Percentiles rank a stretch among this genome's conserved stretches.
Conservation (phyloP, 2,888 invertebrate genomes). For the Cantharis nigra region DNA sequence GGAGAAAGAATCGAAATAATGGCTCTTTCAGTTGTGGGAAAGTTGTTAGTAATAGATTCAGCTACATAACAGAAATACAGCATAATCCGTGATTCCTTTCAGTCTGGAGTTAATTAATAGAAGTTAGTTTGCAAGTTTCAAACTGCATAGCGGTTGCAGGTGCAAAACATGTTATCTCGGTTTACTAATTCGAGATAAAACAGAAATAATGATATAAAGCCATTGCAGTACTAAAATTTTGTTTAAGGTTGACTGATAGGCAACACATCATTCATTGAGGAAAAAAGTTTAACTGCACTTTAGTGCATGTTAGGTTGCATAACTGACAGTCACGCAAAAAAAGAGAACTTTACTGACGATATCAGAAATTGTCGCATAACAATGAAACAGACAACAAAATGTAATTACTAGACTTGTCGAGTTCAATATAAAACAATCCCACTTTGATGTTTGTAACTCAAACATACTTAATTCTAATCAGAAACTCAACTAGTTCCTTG, state of each 20-base stretch:
- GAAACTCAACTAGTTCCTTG: not conserved
- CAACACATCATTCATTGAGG: too few relatives aligned
- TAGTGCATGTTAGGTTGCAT: too few relatives aligned
- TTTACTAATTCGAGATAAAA: not conserved
- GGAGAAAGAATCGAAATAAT: too few relatives aligned
- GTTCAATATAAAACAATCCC: not conserved
- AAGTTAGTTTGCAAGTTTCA: not conserved
- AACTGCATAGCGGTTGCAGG: not conserved
- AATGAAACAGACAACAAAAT: not conserved
- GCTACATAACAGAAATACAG: not conserved
- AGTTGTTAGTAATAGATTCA: too few relatives aligned
- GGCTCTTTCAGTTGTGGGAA: not conserved
- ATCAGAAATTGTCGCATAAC: too few relatives aligned
- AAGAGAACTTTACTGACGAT: too few relatives aligned
- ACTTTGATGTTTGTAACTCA: not conserved
- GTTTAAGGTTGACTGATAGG: too few relatives aligned
- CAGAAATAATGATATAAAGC: not conserved
- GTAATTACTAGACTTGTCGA: not conserved
- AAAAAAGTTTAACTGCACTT: too few relatives aligned
- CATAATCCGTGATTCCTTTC: not conserved
- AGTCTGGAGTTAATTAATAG: not conserved
- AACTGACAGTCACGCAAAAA: too few relatives aligned
- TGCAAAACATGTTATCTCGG: not conserved
- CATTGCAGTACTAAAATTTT: not conserved
- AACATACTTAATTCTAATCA: not conserved